phyloP scores from a whole-genome alignment of 2,888 invertebrate species.

The Philhelius pedissequus region DNA sequence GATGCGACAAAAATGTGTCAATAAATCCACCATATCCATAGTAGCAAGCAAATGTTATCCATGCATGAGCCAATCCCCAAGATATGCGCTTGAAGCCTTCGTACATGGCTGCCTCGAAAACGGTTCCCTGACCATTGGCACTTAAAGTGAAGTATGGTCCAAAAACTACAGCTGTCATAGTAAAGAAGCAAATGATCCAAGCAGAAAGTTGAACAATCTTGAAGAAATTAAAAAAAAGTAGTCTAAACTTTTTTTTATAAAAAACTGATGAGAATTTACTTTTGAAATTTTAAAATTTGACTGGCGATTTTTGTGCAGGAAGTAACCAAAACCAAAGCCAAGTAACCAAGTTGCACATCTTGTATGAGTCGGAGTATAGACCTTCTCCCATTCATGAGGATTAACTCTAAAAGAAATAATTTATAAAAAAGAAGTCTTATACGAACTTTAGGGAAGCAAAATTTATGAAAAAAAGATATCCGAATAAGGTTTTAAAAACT shows the following conservation, averaged over 20 bases:
- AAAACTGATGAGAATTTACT: too few species aligned
- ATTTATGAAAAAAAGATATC: too few species aligned
- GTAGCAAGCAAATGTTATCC: conserved; percentile 69
- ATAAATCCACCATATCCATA: conserved; percentile 65
- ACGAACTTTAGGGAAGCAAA: too few species aligned
- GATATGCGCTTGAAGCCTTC: conserved; percentile 55
- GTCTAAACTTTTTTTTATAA: too few species aligned
- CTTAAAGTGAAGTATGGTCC: conserved; percentile 34
- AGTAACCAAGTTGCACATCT: conserved; percentile 74
- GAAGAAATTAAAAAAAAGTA: too few species aligned
- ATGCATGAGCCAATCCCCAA: conserved; percentile 60
- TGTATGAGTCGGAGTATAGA: conserved; percentile 72
- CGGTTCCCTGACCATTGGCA: background rate
- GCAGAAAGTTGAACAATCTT: conserved; percentile 7
- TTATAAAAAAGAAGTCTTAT: background rate
- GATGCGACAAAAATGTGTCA: conserved; percentile 57
- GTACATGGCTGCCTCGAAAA: conserved; percentile 58
- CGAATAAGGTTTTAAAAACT: too few species aligned
- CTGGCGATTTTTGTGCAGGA: conserved; percentile 69
- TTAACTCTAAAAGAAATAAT: background rate
- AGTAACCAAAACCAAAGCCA: conserved; percentile 73
- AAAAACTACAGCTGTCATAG: conserved; percentile 51
- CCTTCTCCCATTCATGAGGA: conserved; percentile 12
- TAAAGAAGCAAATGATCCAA: conserved; percentile 43
- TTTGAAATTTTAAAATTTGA: conserved; percentile 64